Percentiles rank a stretch among this genome's conserved stretches.
These are phyloP conservation scores for Drosophila kanekoi DNA, from an alignment of 2,888 invertebrate species.

Conservation along the genomic window DNA sequence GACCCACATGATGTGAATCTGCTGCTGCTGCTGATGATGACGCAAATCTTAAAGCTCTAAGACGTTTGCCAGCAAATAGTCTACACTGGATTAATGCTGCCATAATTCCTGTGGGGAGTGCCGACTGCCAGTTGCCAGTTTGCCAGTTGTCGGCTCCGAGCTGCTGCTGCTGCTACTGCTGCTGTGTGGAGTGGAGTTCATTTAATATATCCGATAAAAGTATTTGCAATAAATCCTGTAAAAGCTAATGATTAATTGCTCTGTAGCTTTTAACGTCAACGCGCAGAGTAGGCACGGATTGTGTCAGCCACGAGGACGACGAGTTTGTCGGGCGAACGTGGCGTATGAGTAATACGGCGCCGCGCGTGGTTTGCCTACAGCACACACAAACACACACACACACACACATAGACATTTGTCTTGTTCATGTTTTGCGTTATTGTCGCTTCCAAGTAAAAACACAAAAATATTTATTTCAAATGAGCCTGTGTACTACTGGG, in stretches of 20 bases:
- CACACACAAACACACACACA: constrained; percentile 31
- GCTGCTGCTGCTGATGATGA: constrained; percentile 54
- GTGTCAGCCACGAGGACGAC: constrained; percentile 50
- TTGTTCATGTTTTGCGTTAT: constrained; percentile 77
- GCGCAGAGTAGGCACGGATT: constrained; percentile 78
- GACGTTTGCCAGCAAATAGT: constrained; percentile 69
- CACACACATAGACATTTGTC: constrained; percentile 3
- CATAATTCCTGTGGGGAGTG: constrained; percentile 65
- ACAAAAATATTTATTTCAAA: constrained; percentile 82
- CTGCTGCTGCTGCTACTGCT: constrained; percentile 8
- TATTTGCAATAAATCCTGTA: constrained; percentile 83
- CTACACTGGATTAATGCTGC: constrained; percentile 76
- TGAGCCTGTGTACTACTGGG: constrained; percentile 77
- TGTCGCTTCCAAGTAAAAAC: constrained; percentile 80
- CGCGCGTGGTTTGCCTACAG: constrained; percentile 77
- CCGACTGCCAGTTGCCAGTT: constrained; percentile 10
- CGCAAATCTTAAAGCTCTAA: constrained; percentile 76
- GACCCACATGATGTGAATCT: constrained; percentile 54
- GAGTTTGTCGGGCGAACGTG: constrained; percentile 58
- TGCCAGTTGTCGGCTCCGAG: constrained; percentile 14
- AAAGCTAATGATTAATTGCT: constrained; percentile 83
- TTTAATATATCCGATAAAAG: constrained; percentile 82
- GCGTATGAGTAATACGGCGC: constrained; percentile 79
- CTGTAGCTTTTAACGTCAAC: constrained; percentile 78
- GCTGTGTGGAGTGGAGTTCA: constrained; percentile 70